Percentiles rank a stretch among this genome's conserved stretches.
Evolutionary conservation across 2,888 invertebrate genomes (phyloP).

Genomic region (Xiphydria camelus): DNA sequence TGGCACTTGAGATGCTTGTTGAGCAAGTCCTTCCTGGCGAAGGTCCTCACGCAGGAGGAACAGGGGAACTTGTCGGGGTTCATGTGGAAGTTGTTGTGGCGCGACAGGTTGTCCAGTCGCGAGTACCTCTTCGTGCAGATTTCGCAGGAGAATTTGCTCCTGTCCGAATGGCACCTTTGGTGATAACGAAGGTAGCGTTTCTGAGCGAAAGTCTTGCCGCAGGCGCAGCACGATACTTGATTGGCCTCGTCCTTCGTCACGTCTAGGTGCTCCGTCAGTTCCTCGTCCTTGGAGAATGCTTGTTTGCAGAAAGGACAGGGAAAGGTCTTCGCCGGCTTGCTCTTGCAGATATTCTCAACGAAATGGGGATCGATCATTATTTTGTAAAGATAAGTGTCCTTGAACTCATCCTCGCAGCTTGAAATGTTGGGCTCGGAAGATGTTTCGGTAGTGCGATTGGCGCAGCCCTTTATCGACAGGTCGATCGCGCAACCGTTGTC

Average conservation of each 20-base stretch:
- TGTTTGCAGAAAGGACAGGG: constrained; percentile 45
- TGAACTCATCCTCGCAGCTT: constrained; percentile 31
- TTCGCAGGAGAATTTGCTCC: constrained; percentile 46
- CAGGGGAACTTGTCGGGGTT: constrained; percentile 52
- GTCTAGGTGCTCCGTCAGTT: constrained; percentile 40
- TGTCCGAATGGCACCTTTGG: constrained; percentile 46
- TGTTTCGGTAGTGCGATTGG: constrained; percentile 2
- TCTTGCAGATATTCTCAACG: constrained; percentile 29
- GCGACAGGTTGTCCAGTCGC: constrained; percentile 47
- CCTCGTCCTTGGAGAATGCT: constrained; percentile 34
- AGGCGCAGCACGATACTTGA: constrained; percentile 46
- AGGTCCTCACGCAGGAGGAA: constrained; percentile 45
- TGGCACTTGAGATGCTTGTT: constrained; percentile 51
- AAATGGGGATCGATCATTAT: constrained; percentile 50
- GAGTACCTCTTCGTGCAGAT: constrained; percentile 50
- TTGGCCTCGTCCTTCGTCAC: constrained; percentile 36
- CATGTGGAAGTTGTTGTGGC: constrained; percentile 49
- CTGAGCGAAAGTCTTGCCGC: constrained; percentile 46
- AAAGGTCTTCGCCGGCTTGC: constrained; percentile 17
- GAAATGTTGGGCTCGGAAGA: no score
- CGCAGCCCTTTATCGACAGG: constrained; percentile 29
- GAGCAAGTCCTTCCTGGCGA: constrained; percentile 48
- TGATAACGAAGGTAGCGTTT: constrained; percentile 50
- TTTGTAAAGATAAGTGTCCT: constrained; percentile 46
- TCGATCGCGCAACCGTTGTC: constrained; percentile 29